A percentile compares a stretch with the other conserved stretches of the same genome.
Evolutionary conservation across 2,113 vertebrate species (phyloP).

Genomic region (Colossoma macropomum): DNA sequence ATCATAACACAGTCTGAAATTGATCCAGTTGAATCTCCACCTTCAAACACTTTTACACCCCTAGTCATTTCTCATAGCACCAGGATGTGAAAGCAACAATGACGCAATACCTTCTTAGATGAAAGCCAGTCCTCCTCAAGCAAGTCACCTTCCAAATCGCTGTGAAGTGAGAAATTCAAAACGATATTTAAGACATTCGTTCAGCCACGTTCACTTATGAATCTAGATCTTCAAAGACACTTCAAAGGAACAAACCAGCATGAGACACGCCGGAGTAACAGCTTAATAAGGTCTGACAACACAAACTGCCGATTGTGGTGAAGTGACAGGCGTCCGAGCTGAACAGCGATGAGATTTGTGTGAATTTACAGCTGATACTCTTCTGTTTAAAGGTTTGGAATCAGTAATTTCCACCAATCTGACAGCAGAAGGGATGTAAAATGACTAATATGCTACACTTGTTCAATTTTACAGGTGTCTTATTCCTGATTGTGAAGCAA

Average conservation of each 20-base stretch:
- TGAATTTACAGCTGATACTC: neutral
- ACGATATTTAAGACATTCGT: neutral
- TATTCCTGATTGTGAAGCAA: no score
- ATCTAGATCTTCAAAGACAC: no score
- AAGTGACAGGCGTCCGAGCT: neutral
- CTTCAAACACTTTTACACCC: neutral
- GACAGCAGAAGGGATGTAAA: no score
- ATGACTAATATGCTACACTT: no score
- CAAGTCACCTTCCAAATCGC: conserved; percentile 95
- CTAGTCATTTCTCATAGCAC: neutral
- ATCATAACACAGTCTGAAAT: neutral
- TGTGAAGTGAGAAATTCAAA: conserved; percentile 61
- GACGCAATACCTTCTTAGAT: conserved; percentile 89
- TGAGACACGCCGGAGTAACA: no score
- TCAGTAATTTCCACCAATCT: no score
- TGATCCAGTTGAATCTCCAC: neutral
- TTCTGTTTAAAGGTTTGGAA: no score
- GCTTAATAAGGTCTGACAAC: neutral
- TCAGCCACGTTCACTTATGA: neutral
- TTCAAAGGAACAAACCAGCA: no score
- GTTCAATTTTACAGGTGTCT: no score
- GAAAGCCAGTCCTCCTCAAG: conserved; percentile 91
- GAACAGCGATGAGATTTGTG: neutral
- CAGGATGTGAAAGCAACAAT: neutral
- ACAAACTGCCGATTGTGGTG: neutral